Percentiles rank a stretch among this genome's conserved stretches.
phyloP scores from a whole-genome alignment of 2,113 vertebrate species.

The Chaenocephalus aceratus region DNA sequence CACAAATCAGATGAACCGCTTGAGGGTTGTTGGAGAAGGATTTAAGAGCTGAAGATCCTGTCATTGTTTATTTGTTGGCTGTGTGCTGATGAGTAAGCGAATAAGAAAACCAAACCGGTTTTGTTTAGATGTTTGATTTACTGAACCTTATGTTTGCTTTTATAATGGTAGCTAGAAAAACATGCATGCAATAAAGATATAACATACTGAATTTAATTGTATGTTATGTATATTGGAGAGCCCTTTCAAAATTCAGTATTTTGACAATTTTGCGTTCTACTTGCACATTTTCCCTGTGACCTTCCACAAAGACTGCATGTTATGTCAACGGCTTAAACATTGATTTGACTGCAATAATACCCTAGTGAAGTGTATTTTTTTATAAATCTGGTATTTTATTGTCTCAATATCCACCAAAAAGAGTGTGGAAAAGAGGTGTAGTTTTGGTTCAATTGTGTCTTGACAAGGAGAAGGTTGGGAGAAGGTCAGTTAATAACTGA shows the following conservation, averaged over 20 bases:
- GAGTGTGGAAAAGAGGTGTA: slow-evolving; percentile 19
- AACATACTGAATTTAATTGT: neutral
- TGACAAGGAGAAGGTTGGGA: slow-evolving; percentile 50
- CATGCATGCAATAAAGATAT: neutral
- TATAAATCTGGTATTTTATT: neutral
- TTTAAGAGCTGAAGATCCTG: neutral
- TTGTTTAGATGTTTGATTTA: slow-evolving; percentile 29
- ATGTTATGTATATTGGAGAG: neutral
- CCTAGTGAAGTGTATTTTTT: neutral
- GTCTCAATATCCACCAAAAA: neutral
- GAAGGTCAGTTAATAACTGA: slow-evolving; percentile 82
- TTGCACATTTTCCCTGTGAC: too few relatives aligned
- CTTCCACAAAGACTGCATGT: too few relatives aligned
- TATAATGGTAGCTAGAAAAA: neutral
- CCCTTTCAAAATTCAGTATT: too few relatives aligned
- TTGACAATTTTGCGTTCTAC: too few relatives aligned
- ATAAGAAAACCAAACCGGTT: slow-evolving; percentile 11
- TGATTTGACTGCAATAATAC: neutral
- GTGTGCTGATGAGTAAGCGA: slow-evolving; percentile 25
- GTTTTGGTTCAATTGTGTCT: slow-evolving; percentile 49
- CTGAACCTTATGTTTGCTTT: slow-evolving; percentile 25
- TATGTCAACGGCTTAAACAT: neutral
- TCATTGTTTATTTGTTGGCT: slow-evolving; percentile 19
- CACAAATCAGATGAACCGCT: neutral
- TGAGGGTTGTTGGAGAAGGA: neutral